Base-by-base conservation (phyloP, 2,113 vertebrate genomes). In the Microtus pennsylvanicus region DNA sequence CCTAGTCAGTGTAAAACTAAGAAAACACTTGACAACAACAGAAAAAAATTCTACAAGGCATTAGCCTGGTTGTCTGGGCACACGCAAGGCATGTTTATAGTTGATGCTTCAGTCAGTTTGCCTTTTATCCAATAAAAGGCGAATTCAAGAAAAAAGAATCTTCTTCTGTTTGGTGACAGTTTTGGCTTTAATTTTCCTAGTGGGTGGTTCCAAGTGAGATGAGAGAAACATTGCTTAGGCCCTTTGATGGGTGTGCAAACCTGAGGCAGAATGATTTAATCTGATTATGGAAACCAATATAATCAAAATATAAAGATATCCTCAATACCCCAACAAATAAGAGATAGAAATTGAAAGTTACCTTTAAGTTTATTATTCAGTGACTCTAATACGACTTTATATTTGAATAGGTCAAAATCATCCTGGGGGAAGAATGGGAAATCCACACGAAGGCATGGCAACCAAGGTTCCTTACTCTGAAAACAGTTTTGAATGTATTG, bases 241-340 rank as follows among this genome's bases (percentile, higher is more conserved):
- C 52, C 24, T n/a, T 42, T 87, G 30, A 50, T 72, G n/a, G 87
- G 50, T 50, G 11, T 69, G 11, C 76, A 24, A 67, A 16, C 21
- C 42, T 95, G 47, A 3, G 6, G 81, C 89, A 88, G 35, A 96
- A 16, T 14, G 77, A 17, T 58, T 82, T 91, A 87, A 87, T 69
- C 35, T 78, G 72, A 45, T 30, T 30, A 9, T 72, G 7, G 35
- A 50, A 38, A 85, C 69, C 70, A 69, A 63, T 89, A 58, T 10
- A 86, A 69, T 50, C 35, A 72, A 24, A 12, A 58, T 70, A 30
- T 55, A 76, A 75, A 92, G 11, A 24, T 28, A 16, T 10, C 74
- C 52, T 14, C 22, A 72, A 67, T 65, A 65, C 2, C 16, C 10
- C 26, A 92, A 76, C 16, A 21, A 65, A 72, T 24, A 30, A 16